Evolutionary conservation across 2,797 vertebrate genomes (phyloP), one percentile per base, ranked within the genome.

Genomic region (Pangasius macronema): DNA sequence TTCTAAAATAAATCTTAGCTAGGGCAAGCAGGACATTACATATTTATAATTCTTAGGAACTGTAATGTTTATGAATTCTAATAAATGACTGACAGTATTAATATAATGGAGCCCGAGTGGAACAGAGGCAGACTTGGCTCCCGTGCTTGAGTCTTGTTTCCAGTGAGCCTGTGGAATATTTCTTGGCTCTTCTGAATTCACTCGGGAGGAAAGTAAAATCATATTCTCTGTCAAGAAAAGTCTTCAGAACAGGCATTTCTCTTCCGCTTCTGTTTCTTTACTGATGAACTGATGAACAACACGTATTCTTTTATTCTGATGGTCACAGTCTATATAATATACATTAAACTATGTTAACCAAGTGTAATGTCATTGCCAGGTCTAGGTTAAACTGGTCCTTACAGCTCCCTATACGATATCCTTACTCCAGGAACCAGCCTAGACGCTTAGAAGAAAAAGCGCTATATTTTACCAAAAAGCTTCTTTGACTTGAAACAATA

Each of bases 21-120:
- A 11, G 18, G 20, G 59, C 42, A 77, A 67, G 24, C 30, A 53
- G 24, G 33, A n/a, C 33, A 55, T 39, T 84, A 55, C 10, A 84
- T 84, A 73, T 72, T 59, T 75, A 59, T 84, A 75, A 73, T 39
- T 57, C 24, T 61, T 57, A n/a, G 10, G 27, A 84, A 73, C 20
- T 46, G 36, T 85, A 75, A 84, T 46, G 68, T 61, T 59, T 83
- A 84, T 55, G n/a, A 85, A 73, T 16, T 73, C 68, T 73, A 83
- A 83, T 67, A 42, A 83, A 65, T 83, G 81, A 65, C 27, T 53
- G 9, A 11, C 59, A 42, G 30, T 79, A 85, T 36, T 79, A 67
- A 79, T 65, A 68, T 77, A 80, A 39, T 57, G n/a, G 22, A 63
- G 46, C 27, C 61, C n/a, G 1, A 81, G 27, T 82, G 80, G 59